phyloP scores from a whole-genome alignment of 2,113 vertebrate genomes.

The Hippocampus zosterae region DNA sequence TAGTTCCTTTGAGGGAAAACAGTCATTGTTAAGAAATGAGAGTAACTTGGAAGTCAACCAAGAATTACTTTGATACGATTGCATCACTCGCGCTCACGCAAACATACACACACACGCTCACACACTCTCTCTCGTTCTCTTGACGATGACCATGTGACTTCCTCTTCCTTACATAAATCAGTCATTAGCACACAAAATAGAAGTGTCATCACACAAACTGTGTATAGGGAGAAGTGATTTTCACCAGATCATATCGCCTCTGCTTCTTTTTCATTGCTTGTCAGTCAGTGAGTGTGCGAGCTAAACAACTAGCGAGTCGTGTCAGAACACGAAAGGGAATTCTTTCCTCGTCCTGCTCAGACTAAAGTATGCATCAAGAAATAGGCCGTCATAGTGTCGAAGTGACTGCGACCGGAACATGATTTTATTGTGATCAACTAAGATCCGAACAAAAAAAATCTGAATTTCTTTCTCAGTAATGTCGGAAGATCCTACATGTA shows the following conservation, averaged over 20 bases:
- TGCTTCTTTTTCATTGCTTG: not conserved
- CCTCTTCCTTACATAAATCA: not conserved
- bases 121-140: not conserved
- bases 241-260: not conserved
- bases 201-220: not conserved
- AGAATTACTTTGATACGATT: too few species aligned
- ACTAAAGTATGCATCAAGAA: not conserved
- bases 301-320: conserved; percentile 5
- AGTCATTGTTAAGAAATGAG: too few species aligned
- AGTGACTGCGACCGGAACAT: not conserved
- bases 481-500: too few species aligned
- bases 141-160: not conserved
- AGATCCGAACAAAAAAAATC: not conserved
- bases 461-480: not conserved
- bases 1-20: too few species aligned
- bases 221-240: not conserved
- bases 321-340: conserved; percentile 31
- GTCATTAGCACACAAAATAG: not conserved
- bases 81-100: too few species aligned
- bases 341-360: conserved; percentile 37
- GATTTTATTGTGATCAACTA: not conserved
- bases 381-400: not conserved
- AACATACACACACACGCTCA: too few species aligned
- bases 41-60: not conserved
- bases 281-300: not conserved